Evolutionary conservation across 2,797 vertebrate genomes (phyloP), one percentile per base, ranked within the genome.

Genomic region (Fundulus diaphanus): DNA sequence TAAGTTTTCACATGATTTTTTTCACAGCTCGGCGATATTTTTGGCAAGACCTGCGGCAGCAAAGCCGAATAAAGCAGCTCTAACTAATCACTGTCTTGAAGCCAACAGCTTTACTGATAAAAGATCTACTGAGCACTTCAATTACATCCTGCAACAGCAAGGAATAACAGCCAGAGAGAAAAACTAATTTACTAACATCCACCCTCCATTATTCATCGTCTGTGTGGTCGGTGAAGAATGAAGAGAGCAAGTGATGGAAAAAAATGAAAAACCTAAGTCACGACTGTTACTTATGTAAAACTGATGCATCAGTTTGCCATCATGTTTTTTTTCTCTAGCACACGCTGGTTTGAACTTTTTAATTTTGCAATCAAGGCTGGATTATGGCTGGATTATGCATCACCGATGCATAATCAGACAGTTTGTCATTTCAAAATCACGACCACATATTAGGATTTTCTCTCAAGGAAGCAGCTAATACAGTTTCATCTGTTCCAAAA

Each of bases 111-210:
- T 70, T 44, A 81, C 75, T 82, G 88, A 93, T 87, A 85, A 88
- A 92, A 75, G 72, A 90, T 82, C 78, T 83, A 86, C 68, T 77
- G 75, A 88, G 81, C 86, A 78, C 88, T 91, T 68, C 88, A 91
- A 89, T 93, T 87, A 90, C 82, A 78, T 87, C 69, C 66, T 56
- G 73, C 68, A 85, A 87, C 46, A 90, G 78, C 82, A 78, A 81
- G 78, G 74, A 80, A 82, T 63, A 74, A 78, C 49, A 85, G 56
- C 44, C 24, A 70, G 84, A 80, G 79, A 84, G 66, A 85, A 77
- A 84, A 78, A 72, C 78, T 57, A 76, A 81, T 82, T 80, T 68
- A 85, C 82, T 82, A 90, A 81, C 81, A 78, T 54, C 80, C 73
- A 73, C 29, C 81, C 33, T 81, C 79, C 76, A 84, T 82, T 83